A percentile compares a stretch with the other conserved stretches of the same genome.
Conservation (phyloP, 2,888 invertebrate genomes). For the Heterodera filipjevi region DNA sequence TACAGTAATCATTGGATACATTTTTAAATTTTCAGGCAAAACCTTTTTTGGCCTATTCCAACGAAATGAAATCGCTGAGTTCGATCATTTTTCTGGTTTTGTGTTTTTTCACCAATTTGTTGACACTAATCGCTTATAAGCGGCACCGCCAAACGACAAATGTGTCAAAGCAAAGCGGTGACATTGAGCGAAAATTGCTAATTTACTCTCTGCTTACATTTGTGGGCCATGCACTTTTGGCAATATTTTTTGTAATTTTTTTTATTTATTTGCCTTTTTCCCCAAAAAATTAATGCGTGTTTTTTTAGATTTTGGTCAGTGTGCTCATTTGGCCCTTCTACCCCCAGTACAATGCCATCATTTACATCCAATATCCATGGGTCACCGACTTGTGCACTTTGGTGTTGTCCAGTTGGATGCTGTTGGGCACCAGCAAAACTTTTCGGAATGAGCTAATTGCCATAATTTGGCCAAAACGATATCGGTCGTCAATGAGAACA, state of each 20-base stretch:
- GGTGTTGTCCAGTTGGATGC: conserved; percentile 24
- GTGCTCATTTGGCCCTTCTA: neutral
- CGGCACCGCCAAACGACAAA: neutral
- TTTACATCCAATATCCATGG: conserved; percentile 11
- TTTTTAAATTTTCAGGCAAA: neutral
- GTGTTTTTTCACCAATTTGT: neutral
- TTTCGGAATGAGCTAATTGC: neutral
- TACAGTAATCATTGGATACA: neutral
- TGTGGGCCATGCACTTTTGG: neutral
- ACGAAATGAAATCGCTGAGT: neutral
- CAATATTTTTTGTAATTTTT: neutral
- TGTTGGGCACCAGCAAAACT: conserved; percentile 6
- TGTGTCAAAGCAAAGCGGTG: neutral
- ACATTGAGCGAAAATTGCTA: neutral
- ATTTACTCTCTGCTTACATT: conserved; percentile 3
- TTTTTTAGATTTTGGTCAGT: neutral
- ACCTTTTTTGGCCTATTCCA: neutral
- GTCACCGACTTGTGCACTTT: conserved; percentile 12
- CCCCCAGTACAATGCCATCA: neutral
- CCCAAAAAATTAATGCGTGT: neutral
- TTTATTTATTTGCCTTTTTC: neutral
- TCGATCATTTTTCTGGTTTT: neutral
- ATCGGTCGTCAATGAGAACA: too few relatives aligned
- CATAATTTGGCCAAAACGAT: too few relatives aligned
- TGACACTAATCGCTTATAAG: neutral